Conservation (phyloP, 2,888 invertebrate genomes). For the Orthonychiurus folsomi region DNA sequence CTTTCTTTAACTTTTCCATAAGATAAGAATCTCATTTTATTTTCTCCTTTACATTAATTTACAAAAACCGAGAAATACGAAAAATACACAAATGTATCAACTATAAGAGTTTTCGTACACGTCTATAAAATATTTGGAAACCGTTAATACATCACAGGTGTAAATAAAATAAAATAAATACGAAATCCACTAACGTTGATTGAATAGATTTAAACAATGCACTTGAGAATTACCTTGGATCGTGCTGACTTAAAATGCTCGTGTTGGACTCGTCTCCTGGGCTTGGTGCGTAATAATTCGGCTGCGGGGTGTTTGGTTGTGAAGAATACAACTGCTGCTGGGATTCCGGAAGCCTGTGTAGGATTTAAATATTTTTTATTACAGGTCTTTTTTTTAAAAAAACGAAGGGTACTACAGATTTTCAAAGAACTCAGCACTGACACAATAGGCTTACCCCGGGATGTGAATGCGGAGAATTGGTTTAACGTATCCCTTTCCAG, state of each 20-base stretch:
- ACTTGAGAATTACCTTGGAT: conserved; percentile 10
- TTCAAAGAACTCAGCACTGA: not conserved
- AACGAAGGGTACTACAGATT: not conserved
- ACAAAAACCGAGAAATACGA: too few relatives aligned
- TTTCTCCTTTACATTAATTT: too few relatives aligned
- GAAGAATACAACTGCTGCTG: not conserved
- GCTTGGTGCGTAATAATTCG: conserved; percentile 11
- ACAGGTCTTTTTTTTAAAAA: not conserved
- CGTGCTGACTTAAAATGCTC: conserved; percentile 5
- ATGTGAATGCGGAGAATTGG: conserved; percentile 74
- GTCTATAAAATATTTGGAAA: too few relatives aligned
- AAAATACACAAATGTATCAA: too few relatives aligned
- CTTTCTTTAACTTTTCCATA: too few relatives aligned
- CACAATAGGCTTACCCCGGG: conserved; percentile 55
- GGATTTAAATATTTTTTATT: not conserved
- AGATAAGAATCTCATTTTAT: too few relatives aligned
- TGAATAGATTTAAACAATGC: not conserved
- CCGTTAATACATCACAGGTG: not conserved
- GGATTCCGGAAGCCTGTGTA: conserved; percentile 7
- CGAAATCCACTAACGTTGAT: not conserved
- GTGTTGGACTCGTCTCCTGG: conserved; percentile 1
- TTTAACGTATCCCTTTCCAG: conserved; percentile 75
- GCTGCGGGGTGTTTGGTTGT: conserved; percentile 9
- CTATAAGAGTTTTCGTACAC: too few relatives aligned
- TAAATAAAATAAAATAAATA: not conserved